Evolutionary conservation across 2,888 invertebrate species (phyloP).

Genomic region (Ephialtes manifestator): DNA sequence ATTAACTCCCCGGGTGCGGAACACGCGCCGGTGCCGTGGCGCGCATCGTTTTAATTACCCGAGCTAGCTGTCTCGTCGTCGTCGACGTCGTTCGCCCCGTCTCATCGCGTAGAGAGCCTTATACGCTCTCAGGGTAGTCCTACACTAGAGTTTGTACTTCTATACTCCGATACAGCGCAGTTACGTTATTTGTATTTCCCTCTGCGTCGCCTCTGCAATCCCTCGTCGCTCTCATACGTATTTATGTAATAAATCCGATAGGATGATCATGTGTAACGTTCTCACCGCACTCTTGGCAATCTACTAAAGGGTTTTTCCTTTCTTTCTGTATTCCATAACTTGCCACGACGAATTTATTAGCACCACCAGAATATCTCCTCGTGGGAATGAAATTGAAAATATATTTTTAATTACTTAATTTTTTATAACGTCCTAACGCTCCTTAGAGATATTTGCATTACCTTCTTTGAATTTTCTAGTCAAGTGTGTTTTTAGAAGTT

Average conservation of each 20-base stretch:
- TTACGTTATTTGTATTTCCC: constrained; percentile 36
- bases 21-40: constrained; percentile 58
- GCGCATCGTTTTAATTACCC: constrained; percentile 70
- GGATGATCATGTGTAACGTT: constrained; percentile 47
- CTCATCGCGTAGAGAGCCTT: constrained; percentile 59
- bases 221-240: constrained; percentile 63
- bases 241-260: constrained; percentile 80
- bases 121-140: background rate
- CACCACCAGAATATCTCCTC: background rate
- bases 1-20: constrained; percentile 80
- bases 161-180: constrained; percentile 27
- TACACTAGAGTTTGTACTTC: constrained; percentile 33
- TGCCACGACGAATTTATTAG: constrained; percentile 38
- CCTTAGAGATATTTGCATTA: too few relatives aligned
- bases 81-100: constrained; percentile 44
- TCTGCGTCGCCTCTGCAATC: constrained; percentile 13
- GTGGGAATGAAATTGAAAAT: background rate
- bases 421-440: background rate
- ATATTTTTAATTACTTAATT: background rate
- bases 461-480: too few relatives aligned
- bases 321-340: constrained; percentile 5
- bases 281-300: constrained; percentile 71
- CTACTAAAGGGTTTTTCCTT: constrained; percentile 53
- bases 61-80: constrained; percentile 37
- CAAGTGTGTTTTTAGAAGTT: too few relatives aligned